These are phyloP conservation scores for Otolemur crassicaudatus DNA, from an alignment of 2,797 vertebrate species.

Conservation along the genomic window DNA sequence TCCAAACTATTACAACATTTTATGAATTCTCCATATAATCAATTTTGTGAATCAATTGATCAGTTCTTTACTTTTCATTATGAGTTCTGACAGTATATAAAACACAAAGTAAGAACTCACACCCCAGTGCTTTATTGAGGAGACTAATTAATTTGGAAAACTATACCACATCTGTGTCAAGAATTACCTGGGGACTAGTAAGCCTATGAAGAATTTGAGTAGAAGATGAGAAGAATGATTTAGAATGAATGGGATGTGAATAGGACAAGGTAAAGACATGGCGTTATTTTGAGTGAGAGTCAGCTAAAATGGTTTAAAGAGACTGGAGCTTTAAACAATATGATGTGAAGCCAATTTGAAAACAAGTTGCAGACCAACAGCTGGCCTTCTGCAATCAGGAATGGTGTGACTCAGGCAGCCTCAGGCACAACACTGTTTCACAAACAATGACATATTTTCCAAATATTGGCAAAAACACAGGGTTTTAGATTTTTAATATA, in stretches of 20 bases:
- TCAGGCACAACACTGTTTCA: not conserved
- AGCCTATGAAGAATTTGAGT: not conserved
- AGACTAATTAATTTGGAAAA: not conserved
- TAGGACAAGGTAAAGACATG: not conserved
- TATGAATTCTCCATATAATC: not conserved
- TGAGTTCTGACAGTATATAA: conserved; percentile 36
- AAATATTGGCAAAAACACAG: not conserved
- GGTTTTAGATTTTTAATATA: not conserved
- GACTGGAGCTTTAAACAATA: not conserved
- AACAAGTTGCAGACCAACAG: not conserved
- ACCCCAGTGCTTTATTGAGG: not conserved
- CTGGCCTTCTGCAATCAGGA: not conserved
- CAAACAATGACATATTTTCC: not conserved
- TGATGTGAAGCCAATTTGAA: not conserved
- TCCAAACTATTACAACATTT: conserved; percentile 12
- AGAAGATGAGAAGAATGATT: not conserved
- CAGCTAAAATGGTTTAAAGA: conserved; percentile 15
- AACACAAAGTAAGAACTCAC: not conserved
- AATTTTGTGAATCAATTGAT: not conserved
- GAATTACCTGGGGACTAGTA: not conserved
- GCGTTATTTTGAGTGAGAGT: not conserved
- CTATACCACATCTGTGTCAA: not conserved
- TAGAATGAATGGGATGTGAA: conserved; percentile 11
- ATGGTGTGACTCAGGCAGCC: not conserved
- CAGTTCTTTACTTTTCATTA: conserved; percentile 33